These are phyloP conservation scores for Epistrophe grossulariae DNA, from an alignment of 2,888 invertebrate species.

Conservation along the genomic window DNA sequence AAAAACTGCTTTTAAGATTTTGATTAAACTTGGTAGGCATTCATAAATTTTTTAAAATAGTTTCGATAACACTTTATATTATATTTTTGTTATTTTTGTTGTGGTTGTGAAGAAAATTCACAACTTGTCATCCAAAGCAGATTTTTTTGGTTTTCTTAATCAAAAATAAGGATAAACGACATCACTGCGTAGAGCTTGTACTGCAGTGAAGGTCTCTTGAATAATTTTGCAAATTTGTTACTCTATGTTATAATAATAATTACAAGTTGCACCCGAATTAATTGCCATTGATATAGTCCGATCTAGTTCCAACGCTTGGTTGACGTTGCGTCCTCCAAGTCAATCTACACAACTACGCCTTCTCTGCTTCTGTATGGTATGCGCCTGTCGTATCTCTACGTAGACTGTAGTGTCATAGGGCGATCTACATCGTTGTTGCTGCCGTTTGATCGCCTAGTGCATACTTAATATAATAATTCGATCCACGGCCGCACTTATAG, in stretches of 20 bases:
- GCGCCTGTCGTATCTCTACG: neutral
- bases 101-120: too few relatives aligned
- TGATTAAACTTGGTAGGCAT: too few relatives aligned
- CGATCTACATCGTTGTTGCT: slow-evolving; percentile 45
- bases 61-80: too few relatives aligned
- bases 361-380: slow-evolving; percentile 54
- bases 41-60: too few relatives aligned
- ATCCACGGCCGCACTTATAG: slow-evolving; percentile 59
- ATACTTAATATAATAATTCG: slow-evolving; percentile 73
- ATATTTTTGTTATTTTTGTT: too few relatives aligned
- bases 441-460: slow-evolving; percentile 38
- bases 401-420: slow-evolving; percentile 62
- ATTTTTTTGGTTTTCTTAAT: neutral
- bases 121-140: neutral
- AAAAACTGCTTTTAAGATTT: too few relatives aligned
- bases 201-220: slow-evolving; percentile 34
- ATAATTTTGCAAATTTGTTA: slow-evolving; percentile 58
- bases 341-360: slow-evolving; percentile 56
- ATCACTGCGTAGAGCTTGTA: neutral
- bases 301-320: slow-evolving; percentile 25
- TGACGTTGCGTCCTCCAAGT: slow-evolving; percentile 59
- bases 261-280: slow-evolving; percentile 70
- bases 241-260: slow-evolving; percentile 39
- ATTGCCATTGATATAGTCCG: slow-evolving; percentile 43
- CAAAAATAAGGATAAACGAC: neutral